phyloP scores from a whole-genome alignment of 2,888 invertebrate genomes.

The Ceramica pisi region DNA sequence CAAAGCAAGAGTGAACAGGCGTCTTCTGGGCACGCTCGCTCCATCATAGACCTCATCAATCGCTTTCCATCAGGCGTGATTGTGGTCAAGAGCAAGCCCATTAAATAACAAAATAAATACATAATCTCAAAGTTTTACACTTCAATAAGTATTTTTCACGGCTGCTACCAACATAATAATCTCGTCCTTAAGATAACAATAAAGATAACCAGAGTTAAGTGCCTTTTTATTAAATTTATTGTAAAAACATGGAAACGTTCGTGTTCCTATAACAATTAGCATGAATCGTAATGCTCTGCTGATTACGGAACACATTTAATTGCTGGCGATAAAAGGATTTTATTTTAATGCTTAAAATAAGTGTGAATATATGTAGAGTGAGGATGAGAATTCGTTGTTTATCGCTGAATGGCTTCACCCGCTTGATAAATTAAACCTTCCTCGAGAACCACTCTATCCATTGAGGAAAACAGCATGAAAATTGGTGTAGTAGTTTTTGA shows the following conservation, averaged over 20 bases:
- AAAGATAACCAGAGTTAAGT: slow-evolving; percentile 25
- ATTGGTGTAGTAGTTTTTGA: too few species aligned
- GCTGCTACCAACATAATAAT: not conserved
- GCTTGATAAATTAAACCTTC: too few species aligned
- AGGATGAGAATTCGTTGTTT: too few species aligned
- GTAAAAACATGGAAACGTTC: slow-evolving; percentile 8
- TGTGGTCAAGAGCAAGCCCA: too few species aligned
- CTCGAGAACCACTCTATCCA: too few species aligned
- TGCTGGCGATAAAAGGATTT: not conserved
- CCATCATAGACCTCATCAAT: too few species aligned
- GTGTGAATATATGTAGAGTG: not conserved
- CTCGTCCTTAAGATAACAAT: slow-evolving; percentile 13
- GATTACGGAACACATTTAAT: slow-evolving; percentile 12
- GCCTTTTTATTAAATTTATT: slow-evolving; percentile 6
- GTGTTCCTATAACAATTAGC: slow-evolving; percentile 30
- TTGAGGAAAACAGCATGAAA: too few species aligned
- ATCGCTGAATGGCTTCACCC: too few species aligned
- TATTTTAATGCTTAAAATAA: not conserved
- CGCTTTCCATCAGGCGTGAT: too few species aligned
- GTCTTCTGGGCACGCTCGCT: too few species aligned
- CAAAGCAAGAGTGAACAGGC: too few species aligned
- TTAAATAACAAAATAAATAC: too few species aligned
- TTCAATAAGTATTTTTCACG: not conserved
- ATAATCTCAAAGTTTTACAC: not conserved
- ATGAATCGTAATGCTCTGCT: not conserved